Percentiles rank a stretch among this genome's conserved stretches.
Evolutionary conservation across 2,113 vertebrate genomes (phyloP).

Genomic region (Myiopsitta monachus): DNA sequence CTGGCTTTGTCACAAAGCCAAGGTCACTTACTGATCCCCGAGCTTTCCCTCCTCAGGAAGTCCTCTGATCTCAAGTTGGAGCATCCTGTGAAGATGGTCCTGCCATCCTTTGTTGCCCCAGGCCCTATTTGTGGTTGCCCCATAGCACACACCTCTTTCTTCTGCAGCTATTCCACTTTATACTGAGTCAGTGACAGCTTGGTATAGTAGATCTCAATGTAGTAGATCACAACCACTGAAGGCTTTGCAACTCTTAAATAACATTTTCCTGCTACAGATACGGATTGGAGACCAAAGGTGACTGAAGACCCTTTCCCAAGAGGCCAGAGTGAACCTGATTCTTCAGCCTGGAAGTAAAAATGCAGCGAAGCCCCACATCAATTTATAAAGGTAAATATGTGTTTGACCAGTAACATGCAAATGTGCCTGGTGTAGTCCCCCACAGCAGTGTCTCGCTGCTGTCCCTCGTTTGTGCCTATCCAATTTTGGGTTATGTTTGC

Average conservation of each 20-base stretch:
- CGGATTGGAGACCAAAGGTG: accelerated
- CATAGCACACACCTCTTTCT: background rate
- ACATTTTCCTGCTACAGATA: background rate
- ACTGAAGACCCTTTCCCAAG: background rate
- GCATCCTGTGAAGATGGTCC: conserved; percentile 8
- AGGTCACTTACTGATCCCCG: background rate
- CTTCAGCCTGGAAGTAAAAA: background rate
- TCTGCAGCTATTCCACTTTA: background rate
- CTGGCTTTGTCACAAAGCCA: background rate
- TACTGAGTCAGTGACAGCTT: background rate
- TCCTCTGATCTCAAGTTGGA: background rate
- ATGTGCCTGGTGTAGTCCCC: background rate
- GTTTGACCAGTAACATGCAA: background rate
- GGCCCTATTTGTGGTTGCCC: background rate
- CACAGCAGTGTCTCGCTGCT: background rate
- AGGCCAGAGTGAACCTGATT: background rate
- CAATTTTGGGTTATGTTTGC: conserved; percentile 13
- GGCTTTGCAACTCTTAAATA: conserved; percentile 15
- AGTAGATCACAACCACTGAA: background rate
- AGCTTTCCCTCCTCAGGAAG: background rate
- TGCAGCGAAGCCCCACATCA: background rate
- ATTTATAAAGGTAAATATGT: background rate
- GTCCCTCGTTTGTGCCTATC: conserved; percentile 12
- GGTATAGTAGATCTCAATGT: background rate
- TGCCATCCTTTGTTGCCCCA: background rate